phyloP scores from a whole-genome alignment of 92 coral and sea anemone genomes.

The Porites cylindrica region DNA sequence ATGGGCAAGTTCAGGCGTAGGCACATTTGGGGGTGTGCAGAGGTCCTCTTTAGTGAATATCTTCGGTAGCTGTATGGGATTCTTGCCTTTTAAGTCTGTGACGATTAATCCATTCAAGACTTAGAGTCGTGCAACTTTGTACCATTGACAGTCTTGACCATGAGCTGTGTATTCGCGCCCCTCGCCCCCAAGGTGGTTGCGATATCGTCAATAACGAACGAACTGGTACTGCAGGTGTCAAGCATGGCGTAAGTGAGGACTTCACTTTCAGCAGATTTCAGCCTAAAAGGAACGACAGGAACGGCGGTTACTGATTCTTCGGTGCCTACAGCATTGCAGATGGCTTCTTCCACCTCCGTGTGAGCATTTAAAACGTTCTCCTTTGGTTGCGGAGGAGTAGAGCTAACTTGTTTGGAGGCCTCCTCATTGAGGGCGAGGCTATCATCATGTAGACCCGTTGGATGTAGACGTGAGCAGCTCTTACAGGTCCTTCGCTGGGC shows the following conservation, averaged over 20 bases:
- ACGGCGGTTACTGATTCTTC: slow-evolving; percentile 21
- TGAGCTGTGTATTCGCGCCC: slow-evolving; percentile 36
- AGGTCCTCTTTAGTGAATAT: slow-evolving; percentile 49
- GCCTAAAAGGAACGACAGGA: slow-evolving; percentile 62
- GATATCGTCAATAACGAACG: slow-evolving; percentile 60
- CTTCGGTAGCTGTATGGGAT: slow-evolving; percentile 44
- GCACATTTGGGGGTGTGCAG: slow-evolving; percentile 1
- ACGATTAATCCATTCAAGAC: slow-evolving; percentile 49
- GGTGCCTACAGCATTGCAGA: slow-evolving; percentile 33
- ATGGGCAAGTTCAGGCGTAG: slow-evolving; percentile 23
- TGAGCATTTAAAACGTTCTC: not conserved
- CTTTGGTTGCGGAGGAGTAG: not conserved
- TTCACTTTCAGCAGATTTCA: slow-evolving; percentile 30
- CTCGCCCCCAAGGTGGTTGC: slow-evolving; percentile 3
- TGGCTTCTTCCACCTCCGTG: slow-evolving; percentile 1
- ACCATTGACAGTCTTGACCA: too few relatives aligned
- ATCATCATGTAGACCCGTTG: slow-evolving; percentile 64
- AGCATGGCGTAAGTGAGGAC: slow-evolving; percentile 65
- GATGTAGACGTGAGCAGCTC: slow-evolving; percentile 31
- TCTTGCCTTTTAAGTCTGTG: slow-evolving; percentile 47
- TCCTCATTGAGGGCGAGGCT: slow-evolving; percentile 15
- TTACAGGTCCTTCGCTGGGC: slow-evolving; percentile 21
- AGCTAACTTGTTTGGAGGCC: not conserved
- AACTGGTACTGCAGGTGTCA: slow-evolving; percentile 60
- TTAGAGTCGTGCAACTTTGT: slow-evolving; percentile 37